phyloP scores from a whole-genome alignment of 1,140 invertebrate species.

The Drosophila tropicalis region DNA sequence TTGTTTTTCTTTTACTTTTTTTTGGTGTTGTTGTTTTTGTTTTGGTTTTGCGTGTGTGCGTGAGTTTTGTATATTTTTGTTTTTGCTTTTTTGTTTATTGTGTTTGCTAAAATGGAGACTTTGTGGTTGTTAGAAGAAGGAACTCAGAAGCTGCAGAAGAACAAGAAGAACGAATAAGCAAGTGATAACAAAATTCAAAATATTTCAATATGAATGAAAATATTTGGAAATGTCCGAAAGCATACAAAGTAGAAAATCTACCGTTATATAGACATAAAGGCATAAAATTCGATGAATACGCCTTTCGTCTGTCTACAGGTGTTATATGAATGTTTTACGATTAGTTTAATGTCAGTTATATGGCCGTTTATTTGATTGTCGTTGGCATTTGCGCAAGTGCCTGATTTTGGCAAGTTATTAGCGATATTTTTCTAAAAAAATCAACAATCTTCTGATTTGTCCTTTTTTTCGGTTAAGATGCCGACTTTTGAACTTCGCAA shows the following conservation, averaged over 20 bases:
- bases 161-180: not conserved
- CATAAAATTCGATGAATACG: not conserved
- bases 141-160: not conserved
- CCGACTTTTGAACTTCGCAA: too few relatives aligned
- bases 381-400: too few relatives aligned
- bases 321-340: not conserved
- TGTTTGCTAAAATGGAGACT: slow-evolving; percentile 3
- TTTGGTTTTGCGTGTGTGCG: not conserved
- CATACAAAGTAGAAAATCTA: not conserved
- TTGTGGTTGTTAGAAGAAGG: not conserved
- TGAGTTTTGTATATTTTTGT: not conserved
- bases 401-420: too few relatives aligned
- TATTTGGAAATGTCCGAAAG: not conserved
- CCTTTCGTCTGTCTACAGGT: not conserved
- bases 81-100: slow-evolving; percentile 8
- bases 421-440: too few relatives aligned
- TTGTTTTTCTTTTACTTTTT: slow-evolving; percentile 18
- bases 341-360: not conserved
- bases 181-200: not conserved
- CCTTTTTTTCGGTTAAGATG: too few relatives aligned
- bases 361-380: too few relatives aligned
- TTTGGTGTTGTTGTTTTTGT: slow-evolving; percentile 1
- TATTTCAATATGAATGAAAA: not conserved
- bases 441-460: too few relatives aligned
- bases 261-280: not conserved